Evolutionary conservation across 1,140 invertebrate species (phyloP), one percentile per base, ranked within the genome.

Genomic region (Drosophila grimshawi): DNA sequence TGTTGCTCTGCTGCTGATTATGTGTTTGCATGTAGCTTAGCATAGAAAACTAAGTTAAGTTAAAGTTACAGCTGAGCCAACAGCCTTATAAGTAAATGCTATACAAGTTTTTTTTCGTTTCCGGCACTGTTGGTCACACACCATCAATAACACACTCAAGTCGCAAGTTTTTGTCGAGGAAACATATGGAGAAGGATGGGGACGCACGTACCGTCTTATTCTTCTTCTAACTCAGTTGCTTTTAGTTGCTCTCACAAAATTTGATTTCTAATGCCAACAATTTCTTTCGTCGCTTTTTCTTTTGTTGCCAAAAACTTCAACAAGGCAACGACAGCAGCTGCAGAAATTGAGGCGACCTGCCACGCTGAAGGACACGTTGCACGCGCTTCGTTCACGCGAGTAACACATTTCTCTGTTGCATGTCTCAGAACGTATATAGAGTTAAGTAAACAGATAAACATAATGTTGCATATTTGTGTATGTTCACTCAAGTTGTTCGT

Each of bases 391-490:
- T 66, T 53, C 45, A 29, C 30, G 61, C 61, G 19, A 29, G 69
- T 55, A 5, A 39, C 49, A 49, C 29, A 35, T 37, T 49, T 62
- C 33, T 39, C 37, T 45, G 63, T 53, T 72, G 63, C 69, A 72
- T 57, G 45, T 51, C 35, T 52, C 59, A 30, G 4, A 32, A 7
- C 19, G 66, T 7, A 6, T 33, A 8, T 32, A 37, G 19, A 19
- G 49, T 69, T 35, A 65, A 53, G 63, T 32, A 55, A 45, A 52
- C 65, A 76, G 66, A 53, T 53, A 70, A 76, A 66, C 41, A 72
- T 43, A 43, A 69, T 77, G 63, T 80, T 88, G 69, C 79, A 86
- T 77, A 86, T 79, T 86, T 76, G 72, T 73, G 56, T 48, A 64
- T n/a, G 41, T 70, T 35, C 48, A 37, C 70, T 11, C 49, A 43